phyloP scores from a whole-genome alignment of 2,113 vertebrate species.

The Lepisosteus osseus region DNA sequence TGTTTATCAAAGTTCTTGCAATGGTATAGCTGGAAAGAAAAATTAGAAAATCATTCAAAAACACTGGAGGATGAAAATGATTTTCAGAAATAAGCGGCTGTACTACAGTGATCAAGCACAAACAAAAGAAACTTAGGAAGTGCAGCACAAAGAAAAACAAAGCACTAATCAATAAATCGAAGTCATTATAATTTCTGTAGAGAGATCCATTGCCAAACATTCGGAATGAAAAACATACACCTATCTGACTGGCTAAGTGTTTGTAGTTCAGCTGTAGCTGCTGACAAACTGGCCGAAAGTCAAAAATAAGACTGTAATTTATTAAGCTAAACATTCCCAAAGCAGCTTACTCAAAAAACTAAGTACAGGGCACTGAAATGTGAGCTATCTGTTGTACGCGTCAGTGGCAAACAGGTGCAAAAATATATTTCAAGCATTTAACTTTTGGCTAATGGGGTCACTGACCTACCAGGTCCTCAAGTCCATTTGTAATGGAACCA shows the following conservation, averaged over 20 bases:
- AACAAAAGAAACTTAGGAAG: too few species aligned
- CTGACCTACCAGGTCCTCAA: background rate
- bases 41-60: too few species aligned
- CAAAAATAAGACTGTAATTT: constrained; percentile 16
- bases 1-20: too few species aligned
- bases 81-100: too few species aligned
- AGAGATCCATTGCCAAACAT: too few species aligned
- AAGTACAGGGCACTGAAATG: constrained; percentile 15
- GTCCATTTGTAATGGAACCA: background rate
- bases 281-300: constrained; percentile 6
- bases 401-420: constrained; percentile 24
- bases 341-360: constrained; percentile 8
- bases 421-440: constrained; percentile 17
- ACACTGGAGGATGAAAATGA: too few species aligned
- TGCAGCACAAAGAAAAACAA: too few species aligned
- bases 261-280: constrained; percentile 6
- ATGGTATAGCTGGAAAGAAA: too few species aligned
- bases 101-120: too few species aligned
- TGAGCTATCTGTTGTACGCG: constrained; percentile 25
- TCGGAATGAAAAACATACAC: constrained; percentile 9
- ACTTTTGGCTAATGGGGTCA: background rate
- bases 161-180: too few species aligned
- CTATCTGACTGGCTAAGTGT: constrained; percentile 17
- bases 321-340: constrained; percentile 5
- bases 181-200: too few species aligned